Evolutionary conservation across 2,797 vertebrate species (phyloP).

Genomic region (Aythya fuligula): DNA sequence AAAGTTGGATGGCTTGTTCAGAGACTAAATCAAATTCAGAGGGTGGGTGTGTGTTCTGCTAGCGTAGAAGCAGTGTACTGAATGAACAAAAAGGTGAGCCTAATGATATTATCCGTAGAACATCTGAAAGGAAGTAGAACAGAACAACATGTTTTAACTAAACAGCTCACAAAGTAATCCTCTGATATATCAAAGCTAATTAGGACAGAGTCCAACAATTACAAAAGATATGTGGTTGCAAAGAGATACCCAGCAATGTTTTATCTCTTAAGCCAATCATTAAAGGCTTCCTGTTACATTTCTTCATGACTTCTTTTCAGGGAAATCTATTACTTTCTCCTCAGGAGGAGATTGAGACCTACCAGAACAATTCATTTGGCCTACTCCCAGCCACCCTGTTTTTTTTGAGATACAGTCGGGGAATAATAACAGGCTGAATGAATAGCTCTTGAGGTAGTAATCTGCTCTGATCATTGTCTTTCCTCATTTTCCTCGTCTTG

Average conservation of each 20-base stretch:
- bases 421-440: neutral
- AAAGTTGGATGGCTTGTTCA: neutral
- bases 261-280: constrained; percentile 51
- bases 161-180: constrained; percentile 50
- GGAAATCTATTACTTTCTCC: constrained; percentile 47
- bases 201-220: constrained; percentile 63
- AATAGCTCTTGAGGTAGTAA: neutral
- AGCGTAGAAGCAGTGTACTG: neutral
- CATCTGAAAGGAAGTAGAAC: constrained; percentile 60
- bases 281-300: constrained; percentile 55
- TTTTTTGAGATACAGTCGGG: neutral
- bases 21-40: neutral
- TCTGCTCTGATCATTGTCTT: neutral
- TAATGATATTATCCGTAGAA: constrained; percentile 15
- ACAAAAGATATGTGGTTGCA: constrained; percentile 65
- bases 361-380: neutral
- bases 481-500: neutral
- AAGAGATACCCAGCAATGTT: constrained; percentile 53
- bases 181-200: constrained; percentile 56
- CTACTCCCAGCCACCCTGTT: neutral
- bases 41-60: neutral
- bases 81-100: constrained; percentile 49
- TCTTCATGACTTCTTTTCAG: constrained; percentile 65
- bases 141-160: constrained; percentile 67
- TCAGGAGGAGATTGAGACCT: constrained; percentile 16